Evolutionary conservation across 2,888 invertebrate species (phyloP).

Genomic region (Blera fallax): DNA sequence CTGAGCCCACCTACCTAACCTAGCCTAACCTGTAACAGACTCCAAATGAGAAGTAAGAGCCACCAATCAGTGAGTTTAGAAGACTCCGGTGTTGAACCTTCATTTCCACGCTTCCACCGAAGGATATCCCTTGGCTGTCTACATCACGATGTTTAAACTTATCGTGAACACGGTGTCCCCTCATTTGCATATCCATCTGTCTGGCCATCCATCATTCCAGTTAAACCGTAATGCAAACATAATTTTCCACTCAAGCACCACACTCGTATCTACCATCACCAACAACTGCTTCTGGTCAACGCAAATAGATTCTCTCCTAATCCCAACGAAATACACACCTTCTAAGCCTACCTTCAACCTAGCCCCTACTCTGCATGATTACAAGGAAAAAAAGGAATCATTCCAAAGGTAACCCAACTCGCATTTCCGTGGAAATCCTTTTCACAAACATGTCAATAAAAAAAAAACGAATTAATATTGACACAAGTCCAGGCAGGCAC

Average conservation of each 20-base stretch:
- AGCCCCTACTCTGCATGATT: not conserved
- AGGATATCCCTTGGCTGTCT: too few species aligned
- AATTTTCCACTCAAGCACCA: constrained; percentile 66
- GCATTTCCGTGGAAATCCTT: constrained; percentile 37
- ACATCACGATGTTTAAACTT: too few species aligned
- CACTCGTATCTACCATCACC: too few species aligned
- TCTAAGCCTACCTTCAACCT: not conserved
- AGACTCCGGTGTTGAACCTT: too few species aligned
- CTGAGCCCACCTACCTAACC: too few species aligned
- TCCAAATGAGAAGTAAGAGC: too few species aligned
- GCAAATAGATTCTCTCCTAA: not conserved
- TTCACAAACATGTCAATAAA: constrained; percentile 48
- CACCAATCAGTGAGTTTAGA: too few species aligned
- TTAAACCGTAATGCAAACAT: constrained; percentile 38
- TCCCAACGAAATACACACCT: constrained; percentile 20
- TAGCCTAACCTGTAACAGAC: too few species aligned
- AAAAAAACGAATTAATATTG: constrained; percentile 48
- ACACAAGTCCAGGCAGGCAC: constrained; percentile 36
- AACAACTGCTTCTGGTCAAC: constrained; percentile 54
- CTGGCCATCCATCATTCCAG: constrained; percentile 16
- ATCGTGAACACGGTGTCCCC: not conserved
- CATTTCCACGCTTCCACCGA: too few species aligned
- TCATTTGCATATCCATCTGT: constrained; percentile 28
- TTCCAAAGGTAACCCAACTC: not conserved
- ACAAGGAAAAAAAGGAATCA: not conserved